Base-by-base conservation (phyloP, 37 sponge, comb jelly and placozoan genomes). In the Petrosia ficiformis region DNA sequence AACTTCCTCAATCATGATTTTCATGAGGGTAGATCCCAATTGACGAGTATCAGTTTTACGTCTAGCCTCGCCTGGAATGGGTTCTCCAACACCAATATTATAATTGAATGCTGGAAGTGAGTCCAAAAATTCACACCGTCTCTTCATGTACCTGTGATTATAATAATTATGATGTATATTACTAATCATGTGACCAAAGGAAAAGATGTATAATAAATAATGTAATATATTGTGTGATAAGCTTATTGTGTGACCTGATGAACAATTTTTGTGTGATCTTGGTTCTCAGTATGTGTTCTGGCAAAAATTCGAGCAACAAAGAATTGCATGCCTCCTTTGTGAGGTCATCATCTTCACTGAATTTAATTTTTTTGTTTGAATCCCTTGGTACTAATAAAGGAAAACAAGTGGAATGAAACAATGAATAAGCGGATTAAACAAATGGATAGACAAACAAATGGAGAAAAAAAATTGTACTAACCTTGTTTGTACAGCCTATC, bases 1-100 rank as follows among this genome's bases (percentile, higher is more conserved):
- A 28, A 90, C 91, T 44, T 94, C 95, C 43, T 71, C 76, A 38
- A 94, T 72, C 95, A 94, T 94, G n/a, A 85, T 81, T 30, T 28
- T 35, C 89, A 94, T 79, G 56, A 94, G 76, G 60, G 85, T 87
- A 16, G 90, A 90, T 2, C 95, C 95, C 38, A 94, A 87, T 42
- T 84, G 44, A 6, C 42, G 43, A 1, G 95, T 94, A 44, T 90
- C 67, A 11, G 79, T 81, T 44, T 77, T 59, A 32, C 56, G 22
- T 44, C 80, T 88, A 42, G 33, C 3, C 34, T 71, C 74, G 16
- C 43, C 38, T 41, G 81, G 57, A 36, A 69, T 37, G 67, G 78
- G 74, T 54, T 80, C 82, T n/a, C 83, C 79, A 21, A 39, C 32
- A 3, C 92, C 92, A 68, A 78, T 85, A 44, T 93, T 93, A 65